Evolutionary conservation across 1,140 invertebrate genomes (phyloP), one percentile per base, ranked within the genome.

Genomic region (Mizuhopecten yessoensis): DNA sequence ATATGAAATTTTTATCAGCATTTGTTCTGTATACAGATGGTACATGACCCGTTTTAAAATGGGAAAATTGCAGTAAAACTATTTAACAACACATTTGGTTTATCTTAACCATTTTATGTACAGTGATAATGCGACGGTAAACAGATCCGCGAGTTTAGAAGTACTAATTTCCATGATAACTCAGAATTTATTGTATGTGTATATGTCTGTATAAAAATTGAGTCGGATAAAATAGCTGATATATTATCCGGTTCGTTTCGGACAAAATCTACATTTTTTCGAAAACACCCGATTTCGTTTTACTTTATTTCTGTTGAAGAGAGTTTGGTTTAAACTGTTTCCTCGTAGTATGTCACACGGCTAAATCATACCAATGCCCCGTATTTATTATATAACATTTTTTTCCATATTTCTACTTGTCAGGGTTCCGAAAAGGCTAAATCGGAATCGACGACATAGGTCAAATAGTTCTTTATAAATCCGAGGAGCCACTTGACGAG

Each of bases 131-230:
- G n/a, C 57, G 57, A 23, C 17, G n/a, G 57, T 75, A 75, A n/a
- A 29, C 5, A 75, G 23, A 75, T 75, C 57, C n/a, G 23, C 5
- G 5, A 13, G 57, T n/a, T 75, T 75, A 29, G 15, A 75, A 1
- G 57, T 29, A 75, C 57, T 75, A 75, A 29, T 75, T 75, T 75
- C 57, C 23, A 29, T 29, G 57, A 75, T 75, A 75, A 75, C 9
- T 29, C 57, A n/a, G 29, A 75, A 75, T 75, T 75, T 75, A 75
- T 75, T 75, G 57, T 75, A n/a, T n/a, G 23, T 75, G n/a, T 75
- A 29, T 75, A 75, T 17, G 11, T 29, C 57, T 75, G 9, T 45
- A 29, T 75, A 75, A 75, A 75, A 75, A 75, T 75, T 75, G n/a
- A 75, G 57, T 75, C 11, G 57, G 57, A 45, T 75, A 75, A 75